Conservation (phyloP, 2,888 invertebrate genomes). For the Melanostoma scalare region DNA sequence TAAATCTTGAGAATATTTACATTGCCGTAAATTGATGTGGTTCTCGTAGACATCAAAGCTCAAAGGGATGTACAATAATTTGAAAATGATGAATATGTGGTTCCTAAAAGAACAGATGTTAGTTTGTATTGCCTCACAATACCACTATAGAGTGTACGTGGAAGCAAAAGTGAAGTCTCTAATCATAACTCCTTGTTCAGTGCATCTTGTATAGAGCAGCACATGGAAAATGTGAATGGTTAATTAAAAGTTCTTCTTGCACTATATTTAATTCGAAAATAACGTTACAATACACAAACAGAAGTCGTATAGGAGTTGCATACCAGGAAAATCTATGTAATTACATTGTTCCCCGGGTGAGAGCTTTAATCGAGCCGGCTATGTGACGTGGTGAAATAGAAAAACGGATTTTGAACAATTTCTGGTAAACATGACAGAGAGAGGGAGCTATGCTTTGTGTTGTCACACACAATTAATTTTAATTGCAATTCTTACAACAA, state of each 20-base stretch:
- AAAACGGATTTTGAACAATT: constrained; percentile 54
- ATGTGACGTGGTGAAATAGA: constrained; percentile 49
- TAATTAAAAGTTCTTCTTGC: constrained; percentile 37
- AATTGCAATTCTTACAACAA: constrained; percentile 73
- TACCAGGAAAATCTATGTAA: constrained; percentile 16
- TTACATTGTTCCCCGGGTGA: constrained; percentile 33
- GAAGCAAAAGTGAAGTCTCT: background rate
- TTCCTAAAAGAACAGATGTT: background rate
- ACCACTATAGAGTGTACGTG: no score
- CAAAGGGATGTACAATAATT: no score
- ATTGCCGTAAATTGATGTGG: no score
- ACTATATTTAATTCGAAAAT: constrained; percentile 15
- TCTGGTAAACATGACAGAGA: constrained; percentile 49
- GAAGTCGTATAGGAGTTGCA: background rate
- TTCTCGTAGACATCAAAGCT: no score
- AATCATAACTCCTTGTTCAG: background rate
- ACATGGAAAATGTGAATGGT: background rate
- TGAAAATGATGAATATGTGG: background rate
- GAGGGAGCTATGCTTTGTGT: constrained; percentile 53
- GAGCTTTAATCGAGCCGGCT: constrained; percentile 34
- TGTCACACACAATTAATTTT: constrained; percentile 75
- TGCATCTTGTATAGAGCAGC: background rate
- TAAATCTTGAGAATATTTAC: no score
- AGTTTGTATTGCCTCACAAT: no score
- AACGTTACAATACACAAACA: background rate